Evolutionary conservation across 2,797 vertebrate species (phyloP), one percentile per base, ranked within the genome.

Genomic region (Enteromius afrohamiltoni): DNA sequence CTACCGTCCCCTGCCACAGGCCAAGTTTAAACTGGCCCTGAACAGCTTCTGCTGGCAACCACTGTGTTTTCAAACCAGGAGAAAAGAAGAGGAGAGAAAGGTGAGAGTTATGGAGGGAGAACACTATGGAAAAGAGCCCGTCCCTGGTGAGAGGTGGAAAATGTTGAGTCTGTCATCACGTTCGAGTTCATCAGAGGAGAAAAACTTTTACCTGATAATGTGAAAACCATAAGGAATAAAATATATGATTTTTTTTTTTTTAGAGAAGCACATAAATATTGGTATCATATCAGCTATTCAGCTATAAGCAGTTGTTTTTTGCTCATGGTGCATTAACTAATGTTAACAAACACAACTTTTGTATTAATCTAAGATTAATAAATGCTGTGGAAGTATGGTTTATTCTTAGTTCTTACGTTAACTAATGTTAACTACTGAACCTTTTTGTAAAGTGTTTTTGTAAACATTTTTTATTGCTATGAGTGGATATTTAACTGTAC

Each of bases 21-120:
- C 87, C 87, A 86, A 89, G 87, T 88, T 85, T 88, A 85, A 90
- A 88, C 87, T 90, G 89, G 87, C 80, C 85, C 77, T 0, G 81
- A 73, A 86, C 83, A 53, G 76, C 49, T 87, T 71, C 81, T 86
- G 80, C 85, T 89, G 86, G 86, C 87, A 87, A 45, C 60, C 40
- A 16, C 58, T 78, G 82, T 80, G 85, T 87, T 88, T 85, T 75
- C 70, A 86, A 76, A 85, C 55, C 45, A 47, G 60, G 80, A 79
- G 77, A 40, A 70, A 68, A 23, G 78, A 69, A 55, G 76, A 76
- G 71, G 71, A 85, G 73, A 80, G 71, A 70, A 74, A 49, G 17
- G 79, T 64, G 73, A 65, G 73, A 58, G 76, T 85, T 76, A 78
- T 53, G 23, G 60, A 49, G 73, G 53, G 64, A 79, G 81, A 75